A percentile compares a stretch with the other conserved stretches of the same genome.
Evolutionary conservation across 2,113 vertebrate genomes (phyloP).

Genomic region (Emydura subglobosa): DNA sequence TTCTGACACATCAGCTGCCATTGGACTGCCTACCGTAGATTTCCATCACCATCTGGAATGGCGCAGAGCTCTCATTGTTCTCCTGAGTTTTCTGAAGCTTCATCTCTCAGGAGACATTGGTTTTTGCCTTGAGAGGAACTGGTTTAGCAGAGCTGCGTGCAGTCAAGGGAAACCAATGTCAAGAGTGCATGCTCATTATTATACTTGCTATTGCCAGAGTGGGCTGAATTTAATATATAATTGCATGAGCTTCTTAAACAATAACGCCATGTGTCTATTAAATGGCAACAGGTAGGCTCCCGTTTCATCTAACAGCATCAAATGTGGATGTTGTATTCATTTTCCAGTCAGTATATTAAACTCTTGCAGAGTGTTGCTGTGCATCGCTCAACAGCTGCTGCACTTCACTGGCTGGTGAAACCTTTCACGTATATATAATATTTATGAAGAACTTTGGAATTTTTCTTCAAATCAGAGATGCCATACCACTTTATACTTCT

Average conservation of each 20-base stretch:
- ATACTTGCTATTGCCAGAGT: background rate
- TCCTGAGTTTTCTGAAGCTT: background rate
- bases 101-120: background rate
- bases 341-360: background rate
- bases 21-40: background rate
- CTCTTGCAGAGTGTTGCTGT: background rate
- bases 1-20: too few relatives aligned
- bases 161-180: background rate
- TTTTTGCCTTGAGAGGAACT: background rate
- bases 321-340: too few relatives aligned
- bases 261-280: background rate
- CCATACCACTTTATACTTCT: background rate
- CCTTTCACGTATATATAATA: background rate
- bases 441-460: background rate
- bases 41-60: background rate
- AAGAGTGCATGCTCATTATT: background rate
- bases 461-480: background rate
- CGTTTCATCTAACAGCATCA: background rate
- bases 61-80: background rate
- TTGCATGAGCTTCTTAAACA: background rate
- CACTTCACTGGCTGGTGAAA: background rate
- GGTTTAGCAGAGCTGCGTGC: background rate
- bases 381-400: background rate
- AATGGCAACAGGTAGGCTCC: accelerated
- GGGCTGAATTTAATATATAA: conserved; percentile 17